Conservation (phyloP, 2,888 invertebrate genomes). For the Watsonalla cultraria region DNA sequence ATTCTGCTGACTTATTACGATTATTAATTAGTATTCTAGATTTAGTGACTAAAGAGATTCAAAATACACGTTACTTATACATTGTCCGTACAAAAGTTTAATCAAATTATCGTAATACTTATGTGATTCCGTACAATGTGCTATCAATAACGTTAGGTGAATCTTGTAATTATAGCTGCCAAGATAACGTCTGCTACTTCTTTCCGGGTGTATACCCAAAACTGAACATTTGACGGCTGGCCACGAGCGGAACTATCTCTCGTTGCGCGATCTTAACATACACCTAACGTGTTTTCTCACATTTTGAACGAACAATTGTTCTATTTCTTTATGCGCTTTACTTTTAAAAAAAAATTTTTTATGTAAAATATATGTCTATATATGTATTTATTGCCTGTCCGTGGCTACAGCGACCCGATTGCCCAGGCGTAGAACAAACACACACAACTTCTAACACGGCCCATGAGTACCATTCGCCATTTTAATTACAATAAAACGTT, state of each 20-base stretch:
- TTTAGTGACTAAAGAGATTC: too few species aligned
- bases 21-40: too few species aligned
- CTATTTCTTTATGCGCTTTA: conserved; percentile 14
- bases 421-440: conserved; percentile 32
- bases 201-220: too few species aligned
- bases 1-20: too few species aligned
- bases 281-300: neutral
- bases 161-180: too few species aligned
- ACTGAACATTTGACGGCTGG: neutral
- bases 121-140: too few species aligned
- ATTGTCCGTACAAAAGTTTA: too few species aligned
- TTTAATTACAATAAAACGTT: conserved; percentile 45
- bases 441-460: conserved; percentile 37
- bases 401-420: conserved; percentile 29
- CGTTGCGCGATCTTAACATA: neutral
- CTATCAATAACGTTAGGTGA: too few species aligned
- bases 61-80: too few species aligned
- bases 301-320: conserved; percentile 1
- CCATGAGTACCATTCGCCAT: conserved; percentile 31
- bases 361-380: conserved; percentile 20
- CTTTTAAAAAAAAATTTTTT: conserved; percentile 20
- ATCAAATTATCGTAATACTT: too few species aligned
- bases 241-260: neutral
- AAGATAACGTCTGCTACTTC: too few species aligned
- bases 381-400: conserved; percentile 5